Base-by-base conservation (phyloP, 2,797 vertebrate species). In the Gouania willdenowi region DNA sequence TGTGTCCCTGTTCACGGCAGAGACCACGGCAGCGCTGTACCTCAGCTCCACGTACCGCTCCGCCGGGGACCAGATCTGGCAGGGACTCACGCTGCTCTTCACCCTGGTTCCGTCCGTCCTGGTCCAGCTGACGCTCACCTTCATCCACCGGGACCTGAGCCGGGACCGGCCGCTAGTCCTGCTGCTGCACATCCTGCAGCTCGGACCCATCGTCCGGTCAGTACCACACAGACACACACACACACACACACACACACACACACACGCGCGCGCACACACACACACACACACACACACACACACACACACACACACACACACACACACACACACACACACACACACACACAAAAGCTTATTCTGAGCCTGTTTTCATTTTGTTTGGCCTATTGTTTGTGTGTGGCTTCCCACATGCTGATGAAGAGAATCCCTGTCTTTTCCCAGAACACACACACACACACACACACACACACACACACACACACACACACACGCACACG, bases 71-170 rank as follows among this genome's bases (percentile, higher is more conserved):
- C 75, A 81, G 60, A 93, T 92, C 66, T 98, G 95, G 95, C 93
- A 94, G 72, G 69, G 68, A 28, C 92, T 98, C 71, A 98, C 96
- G 33, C 89, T 98, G 27, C 78, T 98, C 41, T 97, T 98, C 88
- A 92, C 92, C 27, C 88, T 98, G 16, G 63, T 95, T 18, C 92
- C 95, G 58, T 97, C 93, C 39, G 88, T 86, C 31, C 84, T 98
- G 18, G 96, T 98, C 61, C 95, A 98, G 90, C 88, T 98, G 51
- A 94, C 91, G 26, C 91, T 98, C 45, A 92, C 92, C 68, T 95
- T 98, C 85, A 88, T 98, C 76, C 95, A 98, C 84, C 90, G 96
- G 66, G 95, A 98, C 83, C 88, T 98, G 41, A 91, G 92, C 88
- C 79, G 91, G 22, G 95, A 98, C 87, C 77, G 93, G 66, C 95